phyloP scores from a whole-genome alignment of 2,888 invertebrate genomes.

The Orthonychiurus folsomi region DNA sequence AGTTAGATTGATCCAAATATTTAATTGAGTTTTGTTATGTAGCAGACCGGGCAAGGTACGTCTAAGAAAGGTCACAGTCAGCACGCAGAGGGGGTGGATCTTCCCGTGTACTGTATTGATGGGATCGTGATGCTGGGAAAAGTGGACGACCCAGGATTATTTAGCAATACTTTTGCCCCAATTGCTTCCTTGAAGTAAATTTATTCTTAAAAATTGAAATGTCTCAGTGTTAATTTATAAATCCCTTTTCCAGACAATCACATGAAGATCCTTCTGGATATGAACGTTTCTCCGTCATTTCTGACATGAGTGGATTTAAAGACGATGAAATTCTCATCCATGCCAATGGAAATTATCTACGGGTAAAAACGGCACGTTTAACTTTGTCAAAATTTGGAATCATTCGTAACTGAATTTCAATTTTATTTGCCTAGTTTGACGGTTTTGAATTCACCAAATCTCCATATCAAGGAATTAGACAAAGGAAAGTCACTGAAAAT shows the following conservation, averaged over 20 bases:
- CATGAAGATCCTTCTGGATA: constrained; percentile 7
- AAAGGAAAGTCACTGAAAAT: not conserved
- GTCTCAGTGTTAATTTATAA: not conserved
- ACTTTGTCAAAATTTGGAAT: too few species aligned
- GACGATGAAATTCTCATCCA: constrained; percentile 9
- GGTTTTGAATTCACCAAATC: not conserved
- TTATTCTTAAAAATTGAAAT: not conserved
- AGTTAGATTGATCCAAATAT: too few species aligned
- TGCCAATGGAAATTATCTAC: not conserved
- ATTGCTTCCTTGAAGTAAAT: not conserved
- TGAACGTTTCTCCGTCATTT: not conserved
- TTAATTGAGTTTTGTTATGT: too few species aligned
- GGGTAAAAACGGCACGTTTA: too few species aligned
- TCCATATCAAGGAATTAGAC: not conserved
- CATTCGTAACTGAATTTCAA: not conserved
- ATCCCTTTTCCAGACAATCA: constrained; percentile 1
- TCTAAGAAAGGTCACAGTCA: too few species aligned
- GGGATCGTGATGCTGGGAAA: not conserved
- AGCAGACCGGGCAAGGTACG: too few species aligned
- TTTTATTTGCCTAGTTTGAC: constrained; percentile 1
- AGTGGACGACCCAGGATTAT: not conserved
- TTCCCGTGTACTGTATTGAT: constrained; percentile 3
- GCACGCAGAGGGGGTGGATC: too few species aligned
- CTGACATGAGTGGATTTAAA: constrained; percentile 8
- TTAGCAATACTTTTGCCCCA: constrained; percentile 1